Percentiles rank a stretch among this genome's conserved stretches.
Conservation (phyloP, 2,113 vertebrate genomes). For the Notarius lentiginosus region DNA sequence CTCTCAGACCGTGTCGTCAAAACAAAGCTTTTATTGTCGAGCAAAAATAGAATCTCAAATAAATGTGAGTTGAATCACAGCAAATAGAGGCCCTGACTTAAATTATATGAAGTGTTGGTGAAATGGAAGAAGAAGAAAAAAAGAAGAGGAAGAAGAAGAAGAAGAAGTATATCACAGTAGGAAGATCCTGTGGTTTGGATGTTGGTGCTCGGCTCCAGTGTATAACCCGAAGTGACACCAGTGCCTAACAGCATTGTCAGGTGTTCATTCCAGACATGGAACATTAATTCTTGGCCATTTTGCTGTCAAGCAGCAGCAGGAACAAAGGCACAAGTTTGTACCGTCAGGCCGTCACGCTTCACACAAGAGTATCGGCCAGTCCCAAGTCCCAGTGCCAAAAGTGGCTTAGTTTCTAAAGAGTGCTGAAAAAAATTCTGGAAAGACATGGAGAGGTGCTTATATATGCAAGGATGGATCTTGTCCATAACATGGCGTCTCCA, state of each 20-base stretch:
- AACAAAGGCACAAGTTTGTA: conserved; percentile 48
- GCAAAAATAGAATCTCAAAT: conserved; percentile 36
- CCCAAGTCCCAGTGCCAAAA: conserved; percentile 45
- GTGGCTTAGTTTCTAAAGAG: conserved; percentile 11
- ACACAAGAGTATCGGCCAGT: conserved; percentile 42
- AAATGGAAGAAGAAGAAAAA: conserved; percentile 53
- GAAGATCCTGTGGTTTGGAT: conserved; percentile 51
- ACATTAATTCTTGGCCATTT: conserved; percentile 65
- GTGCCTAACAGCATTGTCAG: conserved; percentile 65
- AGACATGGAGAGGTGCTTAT: conserved; percentile 5
- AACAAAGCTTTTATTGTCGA: conserved; percentile 15
- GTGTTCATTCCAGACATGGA: conserved; percentile 59
- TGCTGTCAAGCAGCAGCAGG: conserved; percentile 58
- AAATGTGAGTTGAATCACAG: conserved; percentile 49
- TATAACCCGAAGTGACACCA: conserved; percentile 68
- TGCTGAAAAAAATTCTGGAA: conserved; percentile 8
- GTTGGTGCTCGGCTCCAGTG: conserved; percentile 53
- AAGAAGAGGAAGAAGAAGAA: not conserved
- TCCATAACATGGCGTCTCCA: conserved; percentile 62
- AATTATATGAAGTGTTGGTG: conserved; percentile 62
- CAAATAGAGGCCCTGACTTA: conserved; percentile 52
- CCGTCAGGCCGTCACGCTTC: conserved; percentile 45
- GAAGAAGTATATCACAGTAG: conserved; percentile 40
- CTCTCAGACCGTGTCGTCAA: not conserved
- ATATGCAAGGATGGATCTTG: conserved; percentile 56